A percentile compares a stretch with the other conserved stretches of the same genome.
Conservation (phyloP, 2,797 vertebrate genomes). For the Enteromius anoplus region DNA sequence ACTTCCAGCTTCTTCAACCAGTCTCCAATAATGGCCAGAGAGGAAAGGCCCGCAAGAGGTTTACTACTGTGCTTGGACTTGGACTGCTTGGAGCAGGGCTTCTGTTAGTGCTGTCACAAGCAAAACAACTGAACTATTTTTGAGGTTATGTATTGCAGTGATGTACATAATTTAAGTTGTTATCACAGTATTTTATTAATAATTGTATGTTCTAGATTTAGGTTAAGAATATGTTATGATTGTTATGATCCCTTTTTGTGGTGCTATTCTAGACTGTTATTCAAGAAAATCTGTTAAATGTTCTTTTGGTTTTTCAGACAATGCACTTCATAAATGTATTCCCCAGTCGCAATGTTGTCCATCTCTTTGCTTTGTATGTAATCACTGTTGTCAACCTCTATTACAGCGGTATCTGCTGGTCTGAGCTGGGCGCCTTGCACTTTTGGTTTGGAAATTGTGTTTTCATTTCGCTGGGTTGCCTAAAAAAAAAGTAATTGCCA, state of each 20-base stretch:
- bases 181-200: slow-evolving; percentile 32
- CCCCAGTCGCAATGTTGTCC: background rate
- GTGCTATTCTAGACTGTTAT: slow-evolving; percentile 15
- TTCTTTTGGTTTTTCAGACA: slow-evolving; percentile 7
- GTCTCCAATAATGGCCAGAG: slow-evolving; percentile 64
- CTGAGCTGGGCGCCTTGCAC: background rate
- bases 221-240: slow-evolving; percentile 15
- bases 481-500: slow-evolving; percentile 18
- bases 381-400: background rate
- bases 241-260: slow-evolving; percentile 1
- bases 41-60: slow-evolving; percentile 65
- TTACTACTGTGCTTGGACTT: slow-evolving; percentile 59
- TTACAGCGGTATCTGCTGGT: background rate
- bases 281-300: background rate
- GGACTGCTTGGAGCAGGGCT: slow-evolving; percentile 76
- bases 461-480: slow-evolving; percentile 31
- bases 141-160: slow-evolving; percentile 37
- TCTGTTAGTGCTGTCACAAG: slow-evolving; percentile 72
- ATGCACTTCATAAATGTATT: background rate
- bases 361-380: slow-evolving; percentile 14
- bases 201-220: slow-evolving; percentile 10
- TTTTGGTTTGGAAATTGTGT: slow-evolving; percentile 13
- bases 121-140: slow-evolving; percentile 45
- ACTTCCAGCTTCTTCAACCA: slow-evolving; percentile 70
- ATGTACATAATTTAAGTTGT: slow-evolving; percentile 41